phyloP scores from a whole-genome alignment of 2,797 vertebrate species.

The Danio tinwini region DNA sequence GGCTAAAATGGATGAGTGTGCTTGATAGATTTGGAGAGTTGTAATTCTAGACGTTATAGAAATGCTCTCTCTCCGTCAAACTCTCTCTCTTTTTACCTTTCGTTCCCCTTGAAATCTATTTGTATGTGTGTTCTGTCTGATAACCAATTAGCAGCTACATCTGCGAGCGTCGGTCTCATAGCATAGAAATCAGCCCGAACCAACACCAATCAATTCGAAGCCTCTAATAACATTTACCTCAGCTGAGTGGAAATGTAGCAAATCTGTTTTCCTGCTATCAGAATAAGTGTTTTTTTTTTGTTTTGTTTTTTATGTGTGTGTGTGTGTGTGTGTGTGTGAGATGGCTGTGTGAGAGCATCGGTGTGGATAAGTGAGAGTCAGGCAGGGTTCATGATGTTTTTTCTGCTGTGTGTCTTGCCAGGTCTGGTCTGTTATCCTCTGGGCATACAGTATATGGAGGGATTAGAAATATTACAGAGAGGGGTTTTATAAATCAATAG shows the following conservation, averaged over 20 bases:
- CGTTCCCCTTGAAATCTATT: constrained; percentile 6
- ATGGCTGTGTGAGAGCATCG: constrained; percentile 9
- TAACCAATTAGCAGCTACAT: constrained; percentile 53
- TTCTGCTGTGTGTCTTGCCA: not conserved
- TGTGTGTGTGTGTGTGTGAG: not conserved
- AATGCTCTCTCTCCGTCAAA: not conserved
- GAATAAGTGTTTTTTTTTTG: not conserved
- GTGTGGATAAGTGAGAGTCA: constrained; percentile 22
- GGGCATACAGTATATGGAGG: not conserved
- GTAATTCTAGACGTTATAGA: constrained; percentile 13
- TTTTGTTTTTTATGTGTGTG: no score
- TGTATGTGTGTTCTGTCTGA: constrained; percentile 39
- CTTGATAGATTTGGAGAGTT: constrained; percentile 30
- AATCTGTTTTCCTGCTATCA: not conserved
- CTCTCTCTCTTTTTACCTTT: constrained; percentile 10
- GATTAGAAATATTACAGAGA: constrained; percentile 29
- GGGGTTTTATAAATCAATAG: constrained; percentile 41
- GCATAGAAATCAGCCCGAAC: constrained; percentile 30
- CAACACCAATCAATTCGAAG: constrained; percentile 33
- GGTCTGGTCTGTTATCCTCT: constrained; percentile 24
- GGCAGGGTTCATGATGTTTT: constrained; percentile 21
- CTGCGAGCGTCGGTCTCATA: constrained; percentile 28
- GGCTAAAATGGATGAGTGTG: constrained; percentile 3
- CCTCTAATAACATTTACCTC: constrained; percentile 40
- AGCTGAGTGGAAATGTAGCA: constrained; percentile 17